Percentiles rank a stretch among this genome's conserved stretches.
These are phyloP conservation scores for Hydractinia echinata DNA, from an alignment of 30 jellyfish, hydroid and myxozoan genomes.

Conservation along the genomic window DNA sequence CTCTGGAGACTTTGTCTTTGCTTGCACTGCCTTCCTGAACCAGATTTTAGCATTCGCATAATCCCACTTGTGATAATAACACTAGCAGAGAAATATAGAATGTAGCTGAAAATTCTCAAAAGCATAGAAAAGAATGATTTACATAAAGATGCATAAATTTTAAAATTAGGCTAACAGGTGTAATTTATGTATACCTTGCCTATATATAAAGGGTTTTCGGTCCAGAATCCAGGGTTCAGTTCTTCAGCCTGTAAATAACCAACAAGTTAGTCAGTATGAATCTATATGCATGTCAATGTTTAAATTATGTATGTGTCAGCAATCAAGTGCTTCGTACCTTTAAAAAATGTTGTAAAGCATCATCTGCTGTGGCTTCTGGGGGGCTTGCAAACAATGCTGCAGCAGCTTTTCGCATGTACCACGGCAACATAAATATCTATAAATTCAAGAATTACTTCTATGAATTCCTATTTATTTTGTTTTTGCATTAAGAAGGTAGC, in stretches of 20 bases:
- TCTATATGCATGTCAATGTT: neutral
- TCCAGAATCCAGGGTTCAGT: constrained; percentile 74
- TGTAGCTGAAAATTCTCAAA: neutral
- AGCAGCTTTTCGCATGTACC: constrained; percentile 89
- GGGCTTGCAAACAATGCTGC: constrained; percentile 87
- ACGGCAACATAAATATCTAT: constrained; percentile 89
- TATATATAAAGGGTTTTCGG: constrained; percentile 56
- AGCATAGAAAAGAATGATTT: neutral
- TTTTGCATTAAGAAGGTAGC: neutral
- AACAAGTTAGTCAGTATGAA: neutral
- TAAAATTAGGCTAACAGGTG: too few relatives aligned
- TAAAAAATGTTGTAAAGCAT: constrained; percentile 68
- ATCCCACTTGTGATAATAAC: constrained; percentile 62
- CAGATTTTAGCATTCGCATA: constrained; percentile 59
- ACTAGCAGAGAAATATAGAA: constrained; percentile 33
- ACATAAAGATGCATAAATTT: too few relatives aligned
- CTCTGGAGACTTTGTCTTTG: constrained; percentile 47
- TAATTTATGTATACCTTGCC: constrained; percentile 52
- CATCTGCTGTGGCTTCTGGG: constrained; percentile 83
- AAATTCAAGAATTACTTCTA: neutral
- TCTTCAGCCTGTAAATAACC: constrained; percentile 69
- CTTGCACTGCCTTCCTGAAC: constrained; percentile 48
- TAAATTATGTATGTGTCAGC: neutral
- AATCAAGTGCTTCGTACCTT: constrained; percentile 33
- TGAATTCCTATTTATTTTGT: neutral